These are phyloP conservation scores for Falcaria lacertinaria DNA, from an alignment of 2,888 invertebrate genomes.

Conservation along the genomic window DNA sequence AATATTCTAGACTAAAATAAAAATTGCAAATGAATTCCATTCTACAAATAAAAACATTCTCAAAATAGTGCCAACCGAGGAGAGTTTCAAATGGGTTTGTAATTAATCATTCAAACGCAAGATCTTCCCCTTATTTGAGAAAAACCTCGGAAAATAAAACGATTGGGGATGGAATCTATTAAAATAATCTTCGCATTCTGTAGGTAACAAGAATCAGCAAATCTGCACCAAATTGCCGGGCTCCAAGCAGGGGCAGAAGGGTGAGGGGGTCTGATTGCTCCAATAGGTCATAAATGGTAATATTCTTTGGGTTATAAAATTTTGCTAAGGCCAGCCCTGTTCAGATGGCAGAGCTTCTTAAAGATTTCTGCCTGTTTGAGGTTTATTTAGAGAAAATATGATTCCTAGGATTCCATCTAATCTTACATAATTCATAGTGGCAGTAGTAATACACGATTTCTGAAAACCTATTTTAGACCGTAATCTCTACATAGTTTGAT, in stretches of 20 bases:
- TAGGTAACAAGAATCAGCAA: slow-evolving; percentile 21
- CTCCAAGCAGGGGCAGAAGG: slow-evolving; percentile 12
- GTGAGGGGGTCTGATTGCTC: slow-evolving; percentile 5
- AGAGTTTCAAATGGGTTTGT: neutral
- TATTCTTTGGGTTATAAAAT: slow-evolving; percentile 12
- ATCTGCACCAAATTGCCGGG: slow-evolving; percentile 18
- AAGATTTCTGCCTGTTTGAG: too few relatives aligned
- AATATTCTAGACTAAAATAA: too few relatives aligned
- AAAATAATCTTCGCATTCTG: slow-evolving; percentile 19
- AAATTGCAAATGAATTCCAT: too few relatives aligned
- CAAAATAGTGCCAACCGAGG: neutral
- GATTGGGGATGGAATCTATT: slow-evolving; percentile 16
- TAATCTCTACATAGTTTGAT: too few relatives aligned
- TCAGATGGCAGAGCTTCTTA: too few relatives aligned
- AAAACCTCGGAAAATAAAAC: slow-evolving; percentile 1
- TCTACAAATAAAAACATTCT: neutral
- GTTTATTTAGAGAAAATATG: too few relatives aligned
- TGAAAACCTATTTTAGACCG: too few relatives aligned
- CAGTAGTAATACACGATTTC: too few relatives aligned
- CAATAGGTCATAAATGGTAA: slow-evolving; percentile 15
- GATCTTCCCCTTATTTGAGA: neutral
- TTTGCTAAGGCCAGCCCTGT: too few relatives aligned
- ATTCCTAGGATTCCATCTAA: too few relatives aligned
- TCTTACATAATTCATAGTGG: too few relatives aligned
- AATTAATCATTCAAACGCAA: slow-evolving; percentile 1